These are phyloP conservation scores for Leucophora obtusa DNA, from an alignment of 2,888 invertebrate genomes.

Conservation along the genomic window DNA sequence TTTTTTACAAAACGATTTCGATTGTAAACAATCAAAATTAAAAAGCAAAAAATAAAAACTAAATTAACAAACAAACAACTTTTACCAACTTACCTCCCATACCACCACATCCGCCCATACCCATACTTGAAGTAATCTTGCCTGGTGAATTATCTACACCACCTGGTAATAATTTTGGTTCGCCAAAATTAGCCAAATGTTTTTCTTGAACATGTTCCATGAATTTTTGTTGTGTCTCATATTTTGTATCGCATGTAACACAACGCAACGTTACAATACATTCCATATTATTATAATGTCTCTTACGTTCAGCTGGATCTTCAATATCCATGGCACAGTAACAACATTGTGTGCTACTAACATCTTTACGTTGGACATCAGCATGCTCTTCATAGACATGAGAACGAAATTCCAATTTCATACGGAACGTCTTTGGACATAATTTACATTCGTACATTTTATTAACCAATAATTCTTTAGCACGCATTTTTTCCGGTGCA, in stretches of 20 bases:
- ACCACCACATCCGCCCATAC: not conserved
- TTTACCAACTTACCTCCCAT: slow-evolving; percentile 56
- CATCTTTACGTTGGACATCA: slow-evolving; percentile 77
- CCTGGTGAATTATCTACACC: slow-evolving; percentile 70
- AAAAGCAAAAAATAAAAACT: no score
- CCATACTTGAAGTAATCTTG: slow-evolving; percentile 62
- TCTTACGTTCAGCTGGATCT: slow-evolving; percentile 77
- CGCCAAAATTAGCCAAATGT: slow-evolving; percentile 73
- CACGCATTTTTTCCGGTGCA: slow-evolving; percentile 74
- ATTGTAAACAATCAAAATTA: no score
- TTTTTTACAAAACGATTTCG: no score
- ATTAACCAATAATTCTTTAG: slow-evolving; percentile 78
- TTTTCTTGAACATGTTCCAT: slow-evolving; percentile 78
- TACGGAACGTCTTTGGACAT: slow-evolving; percentile 76
- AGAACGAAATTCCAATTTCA: slow-evolving; percentile 78
- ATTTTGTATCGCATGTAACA: slow-evolving; percentile 77
- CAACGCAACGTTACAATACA: slow-evolving; percentile 78
- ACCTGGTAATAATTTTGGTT: slow-evolving; percentile 27
- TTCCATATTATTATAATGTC: slow-evolving; percentile 79
- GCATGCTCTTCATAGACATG: slow-evolving; percentile 78
- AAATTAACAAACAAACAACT: no score
- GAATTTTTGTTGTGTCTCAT: slow-evolving; percentile 77
- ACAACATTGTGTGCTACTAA: slow-evolving; percentile 76
- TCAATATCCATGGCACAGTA: slow-evolving; percentile 77
- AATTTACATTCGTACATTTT: slow-evolving; percentile 78